Base-by-base conservation (phyloP, 2,113 vertebrate species). In the Apus apus region DNA sequence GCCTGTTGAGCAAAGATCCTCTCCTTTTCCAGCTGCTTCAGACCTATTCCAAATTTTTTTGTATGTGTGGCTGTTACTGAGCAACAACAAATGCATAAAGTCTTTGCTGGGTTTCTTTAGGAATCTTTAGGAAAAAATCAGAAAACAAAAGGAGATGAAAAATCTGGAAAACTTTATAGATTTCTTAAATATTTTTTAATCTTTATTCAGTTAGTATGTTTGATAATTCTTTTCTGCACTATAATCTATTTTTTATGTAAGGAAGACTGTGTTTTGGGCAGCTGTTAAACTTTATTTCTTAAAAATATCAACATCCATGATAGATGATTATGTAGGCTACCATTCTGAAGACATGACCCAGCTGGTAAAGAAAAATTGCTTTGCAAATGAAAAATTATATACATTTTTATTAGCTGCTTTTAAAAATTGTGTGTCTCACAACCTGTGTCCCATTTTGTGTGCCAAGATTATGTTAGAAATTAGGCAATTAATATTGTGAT, bases 1-100 rank as follows among this genome's bases (percentile, higher is more conserved):
- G 94, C 4, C 43, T 76, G 4, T 27, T 83, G 29, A 93, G 60
- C 15, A 88, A 83, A 93, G 46, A 30, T 64, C 43, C 30, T 43
- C 13, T 87, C 74, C 20, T 32, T 85, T 76, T 89, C 85, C 93
- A 94, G 67, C 78, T 96, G 82, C 14, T 81, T 89, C 71, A 90
- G 36, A 46, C 14, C 89, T 66, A 79, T 11, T 94, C 74, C 85
- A 94, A 84, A 53, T 71, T 88, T 92, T 48, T 1, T 77, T 88
- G 26, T 95, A 64, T 91, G 53, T 86, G 56, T 84, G 38, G 36
- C 30, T 92, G 75, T 92, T 88, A 78, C 61, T 84, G 79, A 94
- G 68, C 53, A 87, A 88, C 45, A 87, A 61, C 68, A 83, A 89
- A 46, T 54, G 25, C 45, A 65, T 68, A 32, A 19, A 43, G 51